Evolutionary conservation across 2,797 vertebrate genomes (phyloP).

Genomic region (Knipowitschia caucasica): DNA sequence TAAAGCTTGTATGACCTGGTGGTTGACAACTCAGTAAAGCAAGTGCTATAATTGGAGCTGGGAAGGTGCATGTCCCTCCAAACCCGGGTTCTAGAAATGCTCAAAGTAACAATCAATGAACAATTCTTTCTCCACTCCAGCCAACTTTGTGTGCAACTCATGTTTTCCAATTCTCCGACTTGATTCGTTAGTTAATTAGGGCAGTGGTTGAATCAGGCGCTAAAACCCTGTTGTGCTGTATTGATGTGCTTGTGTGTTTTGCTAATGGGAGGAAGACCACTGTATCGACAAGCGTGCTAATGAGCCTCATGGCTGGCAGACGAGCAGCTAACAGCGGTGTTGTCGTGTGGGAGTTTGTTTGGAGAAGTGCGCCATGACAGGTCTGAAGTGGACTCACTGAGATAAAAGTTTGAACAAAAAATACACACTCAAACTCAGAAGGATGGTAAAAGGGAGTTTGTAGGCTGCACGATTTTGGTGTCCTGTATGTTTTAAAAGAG

Average conservation of each 20-base stretch:
- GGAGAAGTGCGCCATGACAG: not conserved
- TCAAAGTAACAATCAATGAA: conserved; percentile 36
- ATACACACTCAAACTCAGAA: no score
- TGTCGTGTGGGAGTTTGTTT: conserved; percentile 7
- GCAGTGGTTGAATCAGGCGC: conserved; percentile 25
- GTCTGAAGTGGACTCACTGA: conserved; percentile 12
- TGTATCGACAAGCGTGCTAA: conserved; percentile 42
- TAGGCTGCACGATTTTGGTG: no score
- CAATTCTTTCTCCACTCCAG: conserved; percentile 9
- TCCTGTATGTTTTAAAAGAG: no score
- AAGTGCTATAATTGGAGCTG: conserved; percentile 45
- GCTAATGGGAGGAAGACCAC: conserved; percentile 19
- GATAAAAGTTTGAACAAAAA: conserved; percentile 10
- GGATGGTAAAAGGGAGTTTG: not conserved
- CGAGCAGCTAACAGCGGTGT: conserved; percentile 16
- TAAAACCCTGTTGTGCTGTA: not conserved
- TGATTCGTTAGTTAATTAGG: conserved; percentile 43
- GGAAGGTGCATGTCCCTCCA: conserved; percentile 17
- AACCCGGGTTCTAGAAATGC: conserved; percentile 20
- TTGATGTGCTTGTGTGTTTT: conserved; percentile 9
- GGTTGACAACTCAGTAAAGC: conserved; percentile 34
- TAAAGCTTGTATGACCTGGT: conserved; percentile 19
- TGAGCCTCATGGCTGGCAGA: conserved; percentile 44
- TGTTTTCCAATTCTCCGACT: conserved; percentile 18
- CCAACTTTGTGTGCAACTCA: conserved; percentile 26